These are phyloP conservation scores for Mico argentatus DNA, from an alignment of 2,797 vertebrate genomes.

Conservation along the genomic window DNA sequence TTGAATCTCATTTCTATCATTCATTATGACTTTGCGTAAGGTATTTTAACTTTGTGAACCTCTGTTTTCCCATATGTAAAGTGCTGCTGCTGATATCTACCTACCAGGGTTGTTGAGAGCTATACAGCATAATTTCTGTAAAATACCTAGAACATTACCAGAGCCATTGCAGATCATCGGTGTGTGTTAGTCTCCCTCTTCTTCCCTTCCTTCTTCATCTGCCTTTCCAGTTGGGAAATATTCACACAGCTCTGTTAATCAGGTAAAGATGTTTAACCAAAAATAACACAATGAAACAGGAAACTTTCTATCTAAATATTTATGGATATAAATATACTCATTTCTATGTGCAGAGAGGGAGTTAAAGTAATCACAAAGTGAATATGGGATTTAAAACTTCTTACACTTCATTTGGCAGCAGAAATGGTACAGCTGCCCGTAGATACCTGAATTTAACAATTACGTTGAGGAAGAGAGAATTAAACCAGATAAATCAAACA, in stretches of 20 bases:
- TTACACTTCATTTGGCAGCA: neutral
- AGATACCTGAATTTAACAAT: neutral
- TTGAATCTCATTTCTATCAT: neutral
- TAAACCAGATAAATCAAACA: neutral
- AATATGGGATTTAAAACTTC: neutral
- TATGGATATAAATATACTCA: neutral
- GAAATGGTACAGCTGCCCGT: neutral
- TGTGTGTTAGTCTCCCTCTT: neutral
- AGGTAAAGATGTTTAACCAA: neutral
- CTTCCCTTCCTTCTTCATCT: neutral
- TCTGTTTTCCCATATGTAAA: neutral
- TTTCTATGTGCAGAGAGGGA: neutral
- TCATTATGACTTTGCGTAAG: neutral
- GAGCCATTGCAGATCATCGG: neutral
- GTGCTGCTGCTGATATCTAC: neutral
- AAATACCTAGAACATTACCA: neutral
- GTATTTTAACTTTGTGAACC: neutral
- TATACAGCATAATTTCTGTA: neutral
- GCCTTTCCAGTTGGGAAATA: neutral
- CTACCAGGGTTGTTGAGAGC: neutral
- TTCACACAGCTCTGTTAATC: neutral
- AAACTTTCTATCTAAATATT: neutral
- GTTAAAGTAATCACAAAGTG: neutral
- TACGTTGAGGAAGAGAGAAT: neutral
- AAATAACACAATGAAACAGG: neutral